Base-by-base conservation (phyloP, 1,140 invertebrate species). In the Drosophila lini region DNA sequence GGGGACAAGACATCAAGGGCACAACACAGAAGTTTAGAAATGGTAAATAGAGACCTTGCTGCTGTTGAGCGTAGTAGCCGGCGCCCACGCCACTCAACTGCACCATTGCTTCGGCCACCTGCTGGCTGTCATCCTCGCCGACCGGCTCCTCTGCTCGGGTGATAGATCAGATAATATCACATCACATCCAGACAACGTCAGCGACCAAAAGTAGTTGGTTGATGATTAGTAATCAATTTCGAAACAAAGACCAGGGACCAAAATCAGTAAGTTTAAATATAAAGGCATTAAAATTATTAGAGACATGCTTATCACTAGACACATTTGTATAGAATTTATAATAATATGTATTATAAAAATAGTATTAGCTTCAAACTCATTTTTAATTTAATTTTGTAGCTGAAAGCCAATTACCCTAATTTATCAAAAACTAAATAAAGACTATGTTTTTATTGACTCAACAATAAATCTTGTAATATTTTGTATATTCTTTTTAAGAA, bases 51-150 rank as follows among this genome's bases (percentile, higher is more conserved):
- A 67, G 90, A 91, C 84, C 82, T 90, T 94, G 93, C 81, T 94
- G 93, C 64, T 94, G 94, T 68, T 94, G 94, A 75, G 94, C 93
- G 90, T 96, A 96, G 91, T 94, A 96, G 36, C 95, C 95, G 78
- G 95, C 94, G 74, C 96, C 95, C 79, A 95, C 94, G 74, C 96
- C 96, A 42, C 96, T 95, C 40, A 97, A 93, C 85, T 97, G 96
- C 16, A 97, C 96, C 96, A 97, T 97, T 10, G 96, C 96, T 92
- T 97, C 96, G 11, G 96, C 96, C 5, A 94, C 96, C 91, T 97
- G 96, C 91, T 97, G 96, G 92, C 95, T 96, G 80, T 96, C 95
- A 88, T 97, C 95, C 74, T 96, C 93, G 53, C 94, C 93, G 52
- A 93, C 93, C 69, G 94, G 94, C 45, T 94, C 94, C 78, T 94